phyloP scores from a whole-genome alignment of 2,888 invertebrate species.

The Ophion costatus region DNA sequence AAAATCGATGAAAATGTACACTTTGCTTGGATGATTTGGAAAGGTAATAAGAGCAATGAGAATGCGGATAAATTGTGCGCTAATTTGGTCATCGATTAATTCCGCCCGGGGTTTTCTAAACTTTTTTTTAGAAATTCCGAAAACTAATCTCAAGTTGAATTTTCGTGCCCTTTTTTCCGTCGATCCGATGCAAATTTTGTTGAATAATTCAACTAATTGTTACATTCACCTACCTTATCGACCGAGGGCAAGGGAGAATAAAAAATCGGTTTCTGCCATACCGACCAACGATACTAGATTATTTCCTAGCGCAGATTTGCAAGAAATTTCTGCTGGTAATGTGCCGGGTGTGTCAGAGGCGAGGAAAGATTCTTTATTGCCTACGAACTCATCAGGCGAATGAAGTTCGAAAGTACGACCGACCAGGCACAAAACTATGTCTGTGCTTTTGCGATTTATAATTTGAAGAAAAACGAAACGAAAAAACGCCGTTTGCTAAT shows the following conservation, averaged over 20 bases:
- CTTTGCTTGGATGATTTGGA: too few relatives aligned
- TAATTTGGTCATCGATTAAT: neutral
- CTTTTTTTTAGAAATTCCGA: neutral
- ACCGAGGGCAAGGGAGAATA: neutral
- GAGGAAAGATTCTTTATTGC: neutral
- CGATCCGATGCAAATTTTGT: too few relatives aligned
- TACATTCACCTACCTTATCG: conserved; percentile 13
- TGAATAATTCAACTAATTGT: neutral
- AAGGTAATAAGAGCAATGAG: too few relatives aligned
- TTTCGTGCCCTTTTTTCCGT: neutral
- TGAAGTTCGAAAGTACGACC: neutral
- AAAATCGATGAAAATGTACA: too few relatives aligned
- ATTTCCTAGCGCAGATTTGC: neutral
- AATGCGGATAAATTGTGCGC: too few relatives aligned
- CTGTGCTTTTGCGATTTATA: neutral
- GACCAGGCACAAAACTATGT: neutral
- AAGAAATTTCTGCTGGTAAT: neutral
- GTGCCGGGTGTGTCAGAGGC: neutral
- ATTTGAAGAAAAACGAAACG: neutral
- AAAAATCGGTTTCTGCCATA: conserved; percentile 21
- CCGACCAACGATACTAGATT: conserved; percentile 43
- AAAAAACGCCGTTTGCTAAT: neutral
- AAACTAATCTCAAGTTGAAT: neutral
- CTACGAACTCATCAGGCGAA: too few relatives aligned
- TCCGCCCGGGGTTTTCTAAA: too few relatives aligned